These are phyloP conservation scores for Lutjanus campechanus DNA, from an alignment of 2,797 vertebrate species.

Conservation along the genomic window DNA sequence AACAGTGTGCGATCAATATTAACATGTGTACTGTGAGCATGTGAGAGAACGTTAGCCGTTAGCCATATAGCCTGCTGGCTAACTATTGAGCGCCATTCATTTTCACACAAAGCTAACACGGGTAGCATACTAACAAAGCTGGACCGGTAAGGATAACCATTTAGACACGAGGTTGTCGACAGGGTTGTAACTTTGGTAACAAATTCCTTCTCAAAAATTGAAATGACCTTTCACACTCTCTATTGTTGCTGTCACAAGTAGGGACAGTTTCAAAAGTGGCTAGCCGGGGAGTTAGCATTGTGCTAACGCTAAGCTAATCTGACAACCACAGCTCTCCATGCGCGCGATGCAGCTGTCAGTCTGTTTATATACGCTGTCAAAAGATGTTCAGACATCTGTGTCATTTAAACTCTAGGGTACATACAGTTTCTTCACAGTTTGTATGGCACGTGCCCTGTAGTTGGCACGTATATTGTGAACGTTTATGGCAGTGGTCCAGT, in stretches of 20 bases:
- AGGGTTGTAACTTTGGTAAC: not conserved
- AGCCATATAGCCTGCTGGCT: slow-evolving; percentile 51
- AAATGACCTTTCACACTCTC: fast-evolving
- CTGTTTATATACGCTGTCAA: slow-evolving; percentile 42
- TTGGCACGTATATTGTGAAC: not conserved
- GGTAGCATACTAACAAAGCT: slow-evolving; percentile 10
- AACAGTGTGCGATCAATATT: not conserved
- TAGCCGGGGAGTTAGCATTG: slow-evolving; percentile 9
- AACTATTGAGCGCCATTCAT: slow-evolving; percentile 44
- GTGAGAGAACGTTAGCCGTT: slow-evolving; percentile 41
- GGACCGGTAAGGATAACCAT: not conserved
- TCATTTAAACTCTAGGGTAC: fast-evolving
- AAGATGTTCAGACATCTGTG: not conserved
- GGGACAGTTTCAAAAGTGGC: not conserved
- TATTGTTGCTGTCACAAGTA: not conserved
- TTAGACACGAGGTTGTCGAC: not conserved
- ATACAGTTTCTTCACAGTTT: not conserved
- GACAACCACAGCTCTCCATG: slow-evolving; percentile 7
- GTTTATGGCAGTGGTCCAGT: not conserved
- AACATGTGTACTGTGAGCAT: slow-evolving; percentile 2
- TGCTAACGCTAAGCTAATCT: slow-evolving; percentile 21
- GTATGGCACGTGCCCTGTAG: not conserved
- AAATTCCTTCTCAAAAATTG: fast-evolving
- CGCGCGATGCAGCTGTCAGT: slow-evolving; percentile 21
- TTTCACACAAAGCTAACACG: slow-evolving; percentile 21